Evolutionary conservation across 2,888 invertebrate species (phyloP).

Genomic region (Caradrina clavipalpis): DNA sequence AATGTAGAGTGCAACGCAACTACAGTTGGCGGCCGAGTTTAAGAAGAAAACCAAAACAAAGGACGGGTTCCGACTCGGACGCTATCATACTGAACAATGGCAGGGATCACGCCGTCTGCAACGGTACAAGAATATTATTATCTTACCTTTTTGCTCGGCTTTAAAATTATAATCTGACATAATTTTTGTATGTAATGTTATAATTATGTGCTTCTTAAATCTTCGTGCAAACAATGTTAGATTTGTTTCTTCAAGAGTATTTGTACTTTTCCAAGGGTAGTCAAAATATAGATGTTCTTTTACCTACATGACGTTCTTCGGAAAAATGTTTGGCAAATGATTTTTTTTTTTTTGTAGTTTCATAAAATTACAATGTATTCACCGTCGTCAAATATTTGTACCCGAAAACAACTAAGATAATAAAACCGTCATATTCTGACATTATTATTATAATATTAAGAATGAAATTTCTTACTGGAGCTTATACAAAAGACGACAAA

Average conservation of each 20-base stretch:
- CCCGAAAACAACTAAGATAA: too few species aligned
- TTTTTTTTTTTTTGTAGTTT: too few species aligned
- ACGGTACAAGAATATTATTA: slow-evolving; percentile 86
- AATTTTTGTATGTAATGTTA: slow-evolving; percentile 11
- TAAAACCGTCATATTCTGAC: too few species aligned
- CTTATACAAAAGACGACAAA: too few species aligned
- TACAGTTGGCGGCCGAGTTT: slow-evolving; percentile 96
- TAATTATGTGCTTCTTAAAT: slow-evolving; percentile 20
- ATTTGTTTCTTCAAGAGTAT: background rate
- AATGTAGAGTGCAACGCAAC: slow-evolving; percentile 92
- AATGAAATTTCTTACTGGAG: background rate
- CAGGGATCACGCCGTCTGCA: slow-evolving; percentile 94
- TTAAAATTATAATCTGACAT: background rate
- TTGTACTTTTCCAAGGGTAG: background rate
- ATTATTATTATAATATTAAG: too few species aligned
- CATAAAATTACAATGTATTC: too few species aligned
- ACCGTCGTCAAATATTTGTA: too few species aligned
- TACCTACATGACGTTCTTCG: too few species aligned
- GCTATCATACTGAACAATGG: slow-evolving; percentile 93
- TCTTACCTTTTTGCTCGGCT: background rate
- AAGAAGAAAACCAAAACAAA: slow-evolving; percentile 91
- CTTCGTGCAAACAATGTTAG: background rate
- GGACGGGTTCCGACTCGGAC: slow-evolving; percentile 91
- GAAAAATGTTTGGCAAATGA: too few species aligned
- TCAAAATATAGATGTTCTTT: background rate